Conservation (phyloP, 2,888 invertebrate genomes). For the Xylota sylvarum region DNA sequence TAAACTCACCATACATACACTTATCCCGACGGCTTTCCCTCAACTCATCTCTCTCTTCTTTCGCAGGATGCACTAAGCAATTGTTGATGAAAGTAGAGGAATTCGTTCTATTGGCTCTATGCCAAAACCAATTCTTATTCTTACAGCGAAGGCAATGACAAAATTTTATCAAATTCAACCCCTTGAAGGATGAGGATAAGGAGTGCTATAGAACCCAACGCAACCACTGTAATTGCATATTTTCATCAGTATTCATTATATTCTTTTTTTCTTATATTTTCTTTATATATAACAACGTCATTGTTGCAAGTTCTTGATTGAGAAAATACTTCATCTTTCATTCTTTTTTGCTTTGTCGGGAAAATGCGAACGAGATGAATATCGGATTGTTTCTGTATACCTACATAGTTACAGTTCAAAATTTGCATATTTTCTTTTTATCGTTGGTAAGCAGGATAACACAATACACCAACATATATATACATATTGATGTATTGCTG, state of each 20-base stretch:
- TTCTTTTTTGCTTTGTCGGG: neutral
- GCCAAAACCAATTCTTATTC: conserved; percentile 69
- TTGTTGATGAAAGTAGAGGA: conserved; percentile 60
- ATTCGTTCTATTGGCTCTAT: conserved; percentile 57
- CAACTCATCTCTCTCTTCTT: conserved; percentile 32
- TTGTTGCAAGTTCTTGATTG: conserved; percentile 62
- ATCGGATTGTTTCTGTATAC: neutral
- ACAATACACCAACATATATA: no score
- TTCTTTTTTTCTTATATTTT: neutral
- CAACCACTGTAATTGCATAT: conserved; percentile 64
- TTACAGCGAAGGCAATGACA: conserved; percentile 73
- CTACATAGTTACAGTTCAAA: neutral
- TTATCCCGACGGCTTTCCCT: conserved; percentile 1
- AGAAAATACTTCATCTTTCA: conserved; percentile 25
- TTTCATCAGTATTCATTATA: conserved; percentile 54
- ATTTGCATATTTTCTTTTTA: conserved; percentile 1
- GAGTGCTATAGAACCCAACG: neutral
- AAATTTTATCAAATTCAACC: conserved; percentile 58
- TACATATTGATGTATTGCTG: no score
- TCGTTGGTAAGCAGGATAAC: no score
- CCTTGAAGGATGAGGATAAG: conserved; percentile 43
- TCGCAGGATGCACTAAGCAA: conserved; percentile 33
- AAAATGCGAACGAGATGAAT: neutral
- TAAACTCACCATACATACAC: conserved; percentile 1
- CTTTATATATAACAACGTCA: neutral